phyloP scores from a whole-genome alignment of 2,113 vertebrate species.

The Prinia subflava region DNA sequence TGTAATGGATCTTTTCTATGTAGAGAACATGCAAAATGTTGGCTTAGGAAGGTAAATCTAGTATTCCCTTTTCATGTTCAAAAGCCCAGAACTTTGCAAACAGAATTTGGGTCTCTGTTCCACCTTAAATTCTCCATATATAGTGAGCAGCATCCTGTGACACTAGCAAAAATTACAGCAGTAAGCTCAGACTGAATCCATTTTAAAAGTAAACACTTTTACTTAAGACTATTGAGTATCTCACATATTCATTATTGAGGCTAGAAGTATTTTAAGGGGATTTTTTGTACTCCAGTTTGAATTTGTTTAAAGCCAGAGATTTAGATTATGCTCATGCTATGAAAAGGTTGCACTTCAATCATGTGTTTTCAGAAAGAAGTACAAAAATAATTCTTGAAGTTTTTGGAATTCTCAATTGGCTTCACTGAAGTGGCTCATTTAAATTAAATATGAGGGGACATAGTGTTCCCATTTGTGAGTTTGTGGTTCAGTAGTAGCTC shows the following conservation, averaged over 20 bases:
- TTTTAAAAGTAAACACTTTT: neutral
- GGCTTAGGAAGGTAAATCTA: neutral
- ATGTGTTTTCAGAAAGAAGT: neutral
- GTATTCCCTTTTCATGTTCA: slow-evolving; percentile 28
- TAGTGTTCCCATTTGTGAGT: neutral
- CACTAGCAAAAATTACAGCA: neutral
- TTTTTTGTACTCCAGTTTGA: neutral
- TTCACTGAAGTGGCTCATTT: neutral
- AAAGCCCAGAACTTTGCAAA: neutral
- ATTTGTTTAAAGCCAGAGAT: neutral
- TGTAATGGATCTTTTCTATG: neutral
- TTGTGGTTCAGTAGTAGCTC: neutral
- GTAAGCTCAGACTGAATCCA: neutral
- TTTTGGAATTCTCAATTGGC: neutral
- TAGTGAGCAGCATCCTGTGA: neutral
- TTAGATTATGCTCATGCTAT: neutral
- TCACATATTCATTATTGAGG: neutral
- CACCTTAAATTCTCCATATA: slow-evolving; percentile 13
- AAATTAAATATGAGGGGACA: neutral
- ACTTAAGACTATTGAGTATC: neutral
- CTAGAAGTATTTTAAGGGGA: neutral
- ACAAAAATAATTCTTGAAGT: neutral
- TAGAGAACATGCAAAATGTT: neutral
- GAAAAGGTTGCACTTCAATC: neutral
- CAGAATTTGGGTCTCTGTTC: neutral